phyloP scores from a whole-genome alignment of 2,797 vertebrate species.

The Lates japonicus region DNA sequence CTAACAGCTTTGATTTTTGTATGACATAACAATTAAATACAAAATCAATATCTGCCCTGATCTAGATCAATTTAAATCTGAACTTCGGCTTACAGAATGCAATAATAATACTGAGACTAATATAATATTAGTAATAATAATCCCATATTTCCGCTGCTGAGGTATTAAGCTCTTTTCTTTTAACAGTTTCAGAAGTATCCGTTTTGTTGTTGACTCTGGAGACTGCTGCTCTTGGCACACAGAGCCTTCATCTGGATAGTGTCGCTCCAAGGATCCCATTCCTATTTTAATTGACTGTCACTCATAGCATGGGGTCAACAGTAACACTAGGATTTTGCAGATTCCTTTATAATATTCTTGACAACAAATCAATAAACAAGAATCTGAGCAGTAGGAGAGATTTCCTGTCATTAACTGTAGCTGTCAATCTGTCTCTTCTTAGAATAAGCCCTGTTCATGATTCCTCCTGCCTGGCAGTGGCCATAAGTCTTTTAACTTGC shows the following conservation, averaged over 20 bases:
- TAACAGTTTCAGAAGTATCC: constrained; percentile 42
- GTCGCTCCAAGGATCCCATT: constrained; percentile 71
- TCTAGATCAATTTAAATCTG: constrained; percentile 4
- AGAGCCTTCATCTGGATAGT: constrained; percentile 71
- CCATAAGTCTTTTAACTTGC: constrained; percentile 24
- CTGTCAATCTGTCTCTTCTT: constrained; percentile 76
- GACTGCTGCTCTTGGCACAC: constrained; percentile 59
- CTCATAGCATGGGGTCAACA: constrained; percentile 75
- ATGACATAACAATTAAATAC: constrained; percentile 24
- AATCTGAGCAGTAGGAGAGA: constrained; percentile 72
- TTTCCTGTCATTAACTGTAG: constrained; percentile 80
- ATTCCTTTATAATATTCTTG: constrained; percentile 82
- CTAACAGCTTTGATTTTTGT: constrained; percentile 36
- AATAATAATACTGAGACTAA: constrained; percentile 7
- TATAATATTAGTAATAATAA: no score
- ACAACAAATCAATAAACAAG: constrained; percentile 85
- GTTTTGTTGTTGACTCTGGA: constrained; percentile 56
- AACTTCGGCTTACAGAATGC: neutral
- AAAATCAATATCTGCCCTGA: constrained; percentile 27
- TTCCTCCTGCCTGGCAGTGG: constrained; percentile 39
- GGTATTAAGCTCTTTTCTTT: constrained; percentile 41
- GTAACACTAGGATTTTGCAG: constrained; percentile 72
- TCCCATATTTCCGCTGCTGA: constrained; percentile 41
- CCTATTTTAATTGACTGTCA: constrained; percentile 84
- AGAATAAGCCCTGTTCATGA: constrained; percentile 33